These are phyloP conservation scores for Lytechinus variegatus DNA, from an alignment of 35 echinoderm and acorn worm species.

Conservation along the genomic window DNA sequence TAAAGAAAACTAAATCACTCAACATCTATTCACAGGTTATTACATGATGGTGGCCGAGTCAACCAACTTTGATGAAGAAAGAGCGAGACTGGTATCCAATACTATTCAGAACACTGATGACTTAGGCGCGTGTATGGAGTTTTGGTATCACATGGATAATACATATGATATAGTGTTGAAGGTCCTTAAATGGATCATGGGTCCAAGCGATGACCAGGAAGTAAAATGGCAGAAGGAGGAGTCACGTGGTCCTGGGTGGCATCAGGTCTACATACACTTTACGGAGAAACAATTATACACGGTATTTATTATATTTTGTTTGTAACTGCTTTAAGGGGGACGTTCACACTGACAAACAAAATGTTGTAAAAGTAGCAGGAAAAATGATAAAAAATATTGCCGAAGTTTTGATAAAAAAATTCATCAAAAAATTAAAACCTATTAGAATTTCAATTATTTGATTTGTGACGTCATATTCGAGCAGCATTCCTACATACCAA, in stretches of 20 bases:
- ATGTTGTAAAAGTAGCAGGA: no score
- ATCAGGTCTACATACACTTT: background rate
- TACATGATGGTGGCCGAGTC: constrained; percentile 74
- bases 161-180: constrained; percentile 34
- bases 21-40: constrained; percentile 51
- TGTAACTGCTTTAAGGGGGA: no score
- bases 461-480: no score
- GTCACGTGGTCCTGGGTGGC: background rate
- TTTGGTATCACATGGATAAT: constrained; percentile 87
- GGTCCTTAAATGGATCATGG: background rate
- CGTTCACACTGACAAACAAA: no score
- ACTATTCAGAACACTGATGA: constrained; percentile 58
- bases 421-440: no score
- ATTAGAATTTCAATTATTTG: no score
- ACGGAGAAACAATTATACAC: background rate
- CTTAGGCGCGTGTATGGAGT: constrained; percentile 65
- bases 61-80: constrained; percentile 39
- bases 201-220: background rate
- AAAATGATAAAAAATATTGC: no score
- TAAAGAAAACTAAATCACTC: no score
- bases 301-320: background rate
- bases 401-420: no score
- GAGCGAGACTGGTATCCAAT: constrained; percentile 59
- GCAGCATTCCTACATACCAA: no score
- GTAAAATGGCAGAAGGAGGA: background rate